Conservation (phyloP, 2,113 vertebrate species). For the Eidolon helvum region DNA sequence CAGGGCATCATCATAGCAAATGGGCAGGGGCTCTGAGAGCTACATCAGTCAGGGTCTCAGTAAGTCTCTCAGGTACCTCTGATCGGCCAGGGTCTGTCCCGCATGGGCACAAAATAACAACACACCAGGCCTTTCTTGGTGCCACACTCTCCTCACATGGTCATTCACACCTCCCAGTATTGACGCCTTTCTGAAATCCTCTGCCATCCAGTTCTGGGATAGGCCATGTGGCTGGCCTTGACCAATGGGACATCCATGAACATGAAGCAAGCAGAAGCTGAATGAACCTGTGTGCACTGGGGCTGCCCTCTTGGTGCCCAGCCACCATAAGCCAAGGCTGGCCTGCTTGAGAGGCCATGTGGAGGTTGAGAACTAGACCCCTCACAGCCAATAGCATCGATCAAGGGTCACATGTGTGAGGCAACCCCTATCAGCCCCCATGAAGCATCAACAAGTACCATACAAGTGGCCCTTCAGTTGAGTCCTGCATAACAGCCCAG, state of each 20-base stretch:
- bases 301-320: not conserved
- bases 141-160: fast-evolving
- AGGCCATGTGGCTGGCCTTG: not conserved
- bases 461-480: not conserved
- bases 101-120: not conserved
- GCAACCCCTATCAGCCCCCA: not conserved
- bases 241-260: not conserved
- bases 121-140: not conserved
- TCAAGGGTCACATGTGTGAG: not conserved
- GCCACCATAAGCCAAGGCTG: not conserved
- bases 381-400: not conserved
- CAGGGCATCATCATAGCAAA: not conserved
- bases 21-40: not conserved
- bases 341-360: not conserved
- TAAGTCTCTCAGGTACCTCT: not conserved
- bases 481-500: not conserved
- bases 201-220: not conserved
- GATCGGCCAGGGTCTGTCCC: not conserved
- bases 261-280: not conserved
- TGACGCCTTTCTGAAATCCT: not conserved
- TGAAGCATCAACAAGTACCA: not conserved
- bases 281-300: fast-evolving
- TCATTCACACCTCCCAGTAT: not conserved
- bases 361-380: not conserved
- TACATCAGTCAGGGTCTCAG: not conserved